These are phyloP conservation scores for Phrynocephalus guinanensis DNA, from an alignment of 2,797 vertebrate species.

Conservation along the genomic window DNA sequence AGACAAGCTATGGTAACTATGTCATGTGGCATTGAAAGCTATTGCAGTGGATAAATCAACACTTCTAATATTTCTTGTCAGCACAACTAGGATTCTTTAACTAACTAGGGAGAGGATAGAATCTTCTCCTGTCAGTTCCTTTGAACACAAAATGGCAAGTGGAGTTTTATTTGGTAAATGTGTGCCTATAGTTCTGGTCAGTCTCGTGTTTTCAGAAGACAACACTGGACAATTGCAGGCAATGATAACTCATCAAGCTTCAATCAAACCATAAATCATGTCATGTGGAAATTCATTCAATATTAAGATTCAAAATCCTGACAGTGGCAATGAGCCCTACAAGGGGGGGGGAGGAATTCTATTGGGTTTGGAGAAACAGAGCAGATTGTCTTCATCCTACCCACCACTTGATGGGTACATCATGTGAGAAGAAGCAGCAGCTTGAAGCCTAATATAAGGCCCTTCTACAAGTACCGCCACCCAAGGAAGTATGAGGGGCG, in stretches of 20 bases:
- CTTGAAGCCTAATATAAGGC: not conserved
- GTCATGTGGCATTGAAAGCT: not conserved
- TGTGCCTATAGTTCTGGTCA: not conserved
- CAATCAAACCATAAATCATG: constrained; percentile 1
- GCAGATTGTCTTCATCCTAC: not conserved
- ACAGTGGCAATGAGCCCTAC: not conserved
- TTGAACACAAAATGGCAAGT: not conserved
- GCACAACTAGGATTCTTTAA: not conserved
- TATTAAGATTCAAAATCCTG: not conserved
- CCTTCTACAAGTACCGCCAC: too few relatives aligned
- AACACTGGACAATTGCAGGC: not conserved
- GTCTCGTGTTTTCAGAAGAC: not conserved
- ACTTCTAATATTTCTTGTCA: constrained; percentile 12
- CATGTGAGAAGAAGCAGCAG: not conserved
- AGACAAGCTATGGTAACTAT: not conserved
- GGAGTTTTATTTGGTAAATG: not conserved
- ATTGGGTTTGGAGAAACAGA: too few relatives aligned
- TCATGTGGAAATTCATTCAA: not conserved
- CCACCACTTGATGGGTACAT: not conserved
- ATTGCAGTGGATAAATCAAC: not conserved
- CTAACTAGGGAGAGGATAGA: not conserved
- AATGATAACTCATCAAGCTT: not conserved
- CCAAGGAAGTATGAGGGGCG: too few relatives aligned
- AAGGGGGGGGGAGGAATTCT: too few relatives aligned
- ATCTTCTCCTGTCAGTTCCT: not conserved